A percentile compares a stretch with the other conserved stretches of the same genome.
Conservation (phyloP, 1,140 invertebrate species). For the Nephotettix cincticeps region DNA sequence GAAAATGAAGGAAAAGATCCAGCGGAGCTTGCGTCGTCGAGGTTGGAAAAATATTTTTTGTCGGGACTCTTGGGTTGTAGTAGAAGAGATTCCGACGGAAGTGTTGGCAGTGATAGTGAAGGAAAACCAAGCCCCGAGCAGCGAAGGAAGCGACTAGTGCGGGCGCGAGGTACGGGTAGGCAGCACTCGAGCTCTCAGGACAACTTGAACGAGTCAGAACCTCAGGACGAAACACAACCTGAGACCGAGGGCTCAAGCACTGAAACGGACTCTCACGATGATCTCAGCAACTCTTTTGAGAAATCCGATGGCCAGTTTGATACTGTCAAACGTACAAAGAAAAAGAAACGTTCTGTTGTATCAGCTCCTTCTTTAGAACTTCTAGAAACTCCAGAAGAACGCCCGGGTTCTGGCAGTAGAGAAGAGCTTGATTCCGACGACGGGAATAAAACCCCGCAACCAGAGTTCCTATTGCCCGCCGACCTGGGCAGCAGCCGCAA, state of each 20-base stretch:
- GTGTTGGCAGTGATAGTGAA: conserved; percentile 80
- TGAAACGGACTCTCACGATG: conserved; percentile 75
- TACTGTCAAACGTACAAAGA: conserved; percentile 82
- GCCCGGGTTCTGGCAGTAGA: conserved; percentile 48
- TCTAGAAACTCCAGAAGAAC: conserved; percentile 49
- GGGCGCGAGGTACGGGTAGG: conserved; percentile 74
- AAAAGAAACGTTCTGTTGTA: conserved; percentile 52
- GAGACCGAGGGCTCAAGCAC: conserved; percentile 69
- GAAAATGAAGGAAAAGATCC: conserved; percentile 50
- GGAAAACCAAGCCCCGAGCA: conserved; percentile 80
- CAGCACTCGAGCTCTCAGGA: conserved; percentile 78
- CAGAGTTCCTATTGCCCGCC: conserved; percentile 42
- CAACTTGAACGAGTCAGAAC: conserved; percentile 57
- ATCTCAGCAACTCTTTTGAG: conserved; percentile 60
- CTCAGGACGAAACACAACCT: conserved; percentile 49
- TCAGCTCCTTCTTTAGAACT: conserved; percentile 44
- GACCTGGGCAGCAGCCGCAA: conserved; percentile 44
- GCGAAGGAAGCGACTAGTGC: conserved; percentile 71
- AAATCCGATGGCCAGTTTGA: conserved; percentile 72
- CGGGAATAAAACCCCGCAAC: conserved; percentile 57
- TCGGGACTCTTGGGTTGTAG: conserved; percentile 81
- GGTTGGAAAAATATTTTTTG: conserved; percentile 88
- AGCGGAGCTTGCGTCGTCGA: conserved; percentile 76
- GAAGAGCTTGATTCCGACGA: conserved; percentile 53
- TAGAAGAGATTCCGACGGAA: conserved; percentile 76